Conservation (phyloP, 2,797 vertebrate species). For the Hephaestus fuliginosus region DNA sequence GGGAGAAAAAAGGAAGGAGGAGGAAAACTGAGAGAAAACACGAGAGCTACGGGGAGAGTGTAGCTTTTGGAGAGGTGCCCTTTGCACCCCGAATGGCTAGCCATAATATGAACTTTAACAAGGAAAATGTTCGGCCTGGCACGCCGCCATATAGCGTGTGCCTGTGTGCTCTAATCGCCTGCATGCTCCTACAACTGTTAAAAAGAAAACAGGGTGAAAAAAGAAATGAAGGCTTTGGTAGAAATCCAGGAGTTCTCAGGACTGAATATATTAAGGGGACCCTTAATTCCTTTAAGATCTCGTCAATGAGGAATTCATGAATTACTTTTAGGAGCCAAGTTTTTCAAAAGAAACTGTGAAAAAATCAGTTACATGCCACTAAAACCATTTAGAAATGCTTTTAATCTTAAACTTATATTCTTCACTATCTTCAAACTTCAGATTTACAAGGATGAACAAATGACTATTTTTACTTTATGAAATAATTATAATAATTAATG, state of each 20-base stretch:
- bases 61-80: constrained; percentile 78
- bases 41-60: constrained; percentile 65
- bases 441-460: background rate
- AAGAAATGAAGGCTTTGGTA: constrained; percentile 25
- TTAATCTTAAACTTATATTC: background rate
- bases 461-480: background rate
- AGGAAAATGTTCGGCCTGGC: constrained; percentile 69
- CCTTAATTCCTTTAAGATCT: constrained; percentile 24
- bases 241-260: constrained; percentile 32
- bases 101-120: constrained; percentile 78
- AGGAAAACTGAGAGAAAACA: constrained; percentile 74
- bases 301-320: constrained; percentile 25
- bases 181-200: constrained; percentile 55
- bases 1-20: constrained; percentile 59
- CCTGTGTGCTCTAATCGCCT: constrained; percentile 63
- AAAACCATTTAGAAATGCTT: background rate
- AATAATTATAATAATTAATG: background rate
- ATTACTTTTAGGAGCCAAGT: background rate
- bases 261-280: constrained; percentile 30
- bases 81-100: constrained; percentile 71
- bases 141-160: constrained; percentile 64
- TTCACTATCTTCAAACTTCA: background rate
- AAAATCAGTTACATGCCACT: background rate
- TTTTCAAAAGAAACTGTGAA: background rate
- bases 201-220: constrained; percentile 52